A percentile compares a stretch with the other conserved stretches of the same genome.
Evolutionary conservation across 2,113 vertebrate genomes (phyloP).

Genomic region (Mustelus asterias): DNA sequence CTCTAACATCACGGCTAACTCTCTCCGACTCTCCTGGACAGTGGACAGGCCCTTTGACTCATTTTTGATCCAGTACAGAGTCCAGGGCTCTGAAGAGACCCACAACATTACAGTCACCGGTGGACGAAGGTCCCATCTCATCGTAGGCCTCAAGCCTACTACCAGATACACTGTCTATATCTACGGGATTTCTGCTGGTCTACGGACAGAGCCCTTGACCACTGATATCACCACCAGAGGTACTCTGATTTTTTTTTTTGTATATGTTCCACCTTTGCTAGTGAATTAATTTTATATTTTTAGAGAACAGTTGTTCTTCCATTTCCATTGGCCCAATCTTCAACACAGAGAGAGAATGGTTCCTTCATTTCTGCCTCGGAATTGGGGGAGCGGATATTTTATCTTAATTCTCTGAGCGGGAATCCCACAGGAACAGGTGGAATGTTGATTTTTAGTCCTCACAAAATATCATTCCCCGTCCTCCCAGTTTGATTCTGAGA

Average conservation of each 20-base stretch:
- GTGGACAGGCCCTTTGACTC: slow-evolving; percentile 56
- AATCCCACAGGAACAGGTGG: too few relatives aligned
- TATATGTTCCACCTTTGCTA: background rate
- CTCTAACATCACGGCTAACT: slow-evolving; percentile 37
- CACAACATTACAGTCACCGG: slow-evolving; percentile 25
- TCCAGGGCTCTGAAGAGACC: background rate
- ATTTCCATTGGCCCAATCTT: background rate
- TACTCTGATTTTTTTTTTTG: slow-evolving; percentile 33
- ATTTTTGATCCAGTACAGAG: slow-evolving; percentile 52
- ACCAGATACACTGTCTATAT: background rate
- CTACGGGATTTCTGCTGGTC: background rate
- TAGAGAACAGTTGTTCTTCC: background rate
- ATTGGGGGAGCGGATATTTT: background rate
- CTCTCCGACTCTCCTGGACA: slow-evolving; percentile 44
- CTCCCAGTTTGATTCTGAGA: too few relatives aligned
- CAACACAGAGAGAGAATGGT: background rate
- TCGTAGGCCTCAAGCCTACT: background rate
- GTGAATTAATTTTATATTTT: background rate
- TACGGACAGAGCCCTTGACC: background rate
- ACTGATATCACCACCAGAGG: slow-evolving; percentile 39
- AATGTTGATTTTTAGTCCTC: too few relatives aligned
- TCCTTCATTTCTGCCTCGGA: background rate
- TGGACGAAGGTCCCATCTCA: background rate
- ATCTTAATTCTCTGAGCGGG: background rate
- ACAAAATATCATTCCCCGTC: too few relatives aligned